Base-by-base conservation (phyloP, 2,113 vertebrate genomes). In the Irena cyanogastra region DNA sequence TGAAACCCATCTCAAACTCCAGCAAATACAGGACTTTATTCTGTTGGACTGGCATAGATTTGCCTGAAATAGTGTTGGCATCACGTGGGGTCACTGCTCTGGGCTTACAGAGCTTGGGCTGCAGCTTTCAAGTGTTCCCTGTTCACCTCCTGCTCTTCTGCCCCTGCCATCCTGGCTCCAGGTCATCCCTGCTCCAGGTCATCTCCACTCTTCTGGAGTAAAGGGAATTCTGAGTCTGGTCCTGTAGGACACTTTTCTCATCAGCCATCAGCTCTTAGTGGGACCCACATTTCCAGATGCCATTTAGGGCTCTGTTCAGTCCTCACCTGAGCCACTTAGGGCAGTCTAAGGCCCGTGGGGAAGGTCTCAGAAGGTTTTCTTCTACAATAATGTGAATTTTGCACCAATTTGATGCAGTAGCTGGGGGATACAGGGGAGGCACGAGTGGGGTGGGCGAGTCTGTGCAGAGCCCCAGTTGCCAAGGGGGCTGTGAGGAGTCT, bases 401-500 rank as follows among this genome's bases (percentile, higher is more conserved):
- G n/a, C 39, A 30, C 13, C 11, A 6, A 0, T 54, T 21, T 35
- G 47, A 52, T 77, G 57, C 35, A 42, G 10, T 3, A 61, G n/a
- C 27, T 84, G 60, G 27, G 42, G 42, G 47, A 12, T 31, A 1
- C 16, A 83, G 45, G 33, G 65, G 19, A 39, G 17, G 11, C 6
- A 3, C 13, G 50, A 15, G 31, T 10, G 16, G n/a, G 39, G 10
- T 23, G 53, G 60, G 9, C 3, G 39, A 23, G 61, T 6, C 21
- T 4, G 45, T 23, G 52, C 20, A 63, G 52, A 74, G 26, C 35
- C 33, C 82, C 49, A 41, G 23, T 63, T 16, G 59, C 18, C 53
- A 50, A 1, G 0, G 1, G 4, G 13, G 4, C 15, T 61, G 26
- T 10, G 22, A 1, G 4, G 37, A 31, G 31, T 61, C 28, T 77